Conservation (phyloP, 1,140 invertebrate genomes). For the Agrypnia vestita region DNA sequence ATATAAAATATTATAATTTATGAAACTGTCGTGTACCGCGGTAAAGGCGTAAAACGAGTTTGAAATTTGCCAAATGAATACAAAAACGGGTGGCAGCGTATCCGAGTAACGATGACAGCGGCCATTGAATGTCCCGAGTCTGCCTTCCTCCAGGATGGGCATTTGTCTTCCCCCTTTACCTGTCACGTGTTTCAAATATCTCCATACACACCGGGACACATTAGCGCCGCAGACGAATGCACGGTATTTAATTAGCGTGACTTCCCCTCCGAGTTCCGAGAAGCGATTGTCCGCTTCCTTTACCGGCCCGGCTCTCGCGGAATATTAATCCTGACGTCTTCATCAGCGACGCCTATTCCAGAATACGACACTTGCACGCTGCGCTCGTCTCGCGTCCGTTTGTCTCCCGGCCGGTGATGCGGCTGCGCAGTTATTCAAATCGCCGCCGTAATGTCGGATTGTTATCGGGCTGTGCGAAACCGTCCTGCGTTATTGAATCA, state of each 20-base stretch:
- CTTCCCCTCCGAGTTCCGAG: constrained; percentile 11
- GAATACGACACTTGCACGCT: not conserved
- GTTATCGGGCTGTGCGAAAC: not conserved
- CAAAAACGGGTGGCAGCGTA: too few species aligned
- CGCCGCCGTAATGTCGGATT: not conserved
- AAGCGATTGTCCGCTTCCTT: constrained; percentile 29
- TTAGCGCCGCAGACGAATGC: not conserved
- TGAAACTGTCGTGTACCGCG: too few species aligned
- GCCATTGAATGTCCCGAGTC: too few species aligned
- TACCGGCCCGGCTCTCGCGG: not conserved
- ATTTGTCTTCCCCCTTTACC: too few species aligned
- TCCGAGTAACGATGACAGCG: too few species aligned
- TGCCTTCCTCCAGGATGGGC: too few species aligned
- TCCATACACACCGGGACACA: not conserved
- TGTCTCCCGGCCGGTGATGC: not conserved
- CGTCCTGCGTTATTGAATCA: not conserved
- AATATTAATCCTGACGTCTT: constrained; percentile 24
- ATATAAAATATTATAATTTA: too few species aligned
- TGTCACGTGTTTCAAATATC: too few species aligned
- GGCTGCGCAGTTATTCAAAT: constrained; percentile 7
- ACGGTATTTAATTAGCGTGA: constrained; percentile 15
- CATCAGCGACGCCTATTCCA: not conserved
- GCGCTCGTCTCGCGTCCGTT: not conserved
- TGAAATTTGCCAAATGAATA: too few species aligned
- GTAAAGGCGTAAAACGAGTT: too few species aligned